Base-by-base conservation (phyloP, 2,888 invertebrate species). In the Mimumesa dahlbomi region DNA sequence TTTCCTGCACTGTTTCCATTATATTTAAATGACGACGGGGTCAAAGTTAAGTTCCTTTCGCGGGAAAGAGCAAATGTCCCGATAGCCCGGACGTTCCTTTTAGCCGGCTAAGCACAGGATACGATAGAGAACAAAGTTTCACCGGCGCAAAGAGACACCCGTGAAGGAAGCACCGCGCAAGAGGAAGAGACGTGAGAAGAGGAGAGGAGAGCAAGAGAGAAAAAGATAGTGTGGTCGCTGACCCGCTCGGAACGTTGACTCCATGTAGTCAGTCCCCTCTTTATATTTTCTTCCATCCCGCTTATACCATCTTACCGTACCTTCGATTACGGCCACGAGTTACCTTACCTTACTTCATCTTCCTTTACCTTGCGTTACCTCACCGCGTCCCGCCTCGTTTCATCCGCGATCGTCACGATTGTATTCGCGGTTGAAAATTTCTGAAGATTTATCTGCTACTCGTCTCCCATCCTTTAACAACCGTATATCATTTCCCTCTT, bases 211-310 rank as follows among this genome's bases (percentile, higher is more conserved):
- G 64, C 65, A 69, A 76, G 68, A 72, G 75, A 76, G 66, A 62
- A 45, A 69, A 74, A 79, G 80, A 82, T 73, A 82, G 79, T 70
- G 84, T 88, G 88, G 88, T 89, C 89, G 88, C 88, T 89, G 89
- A 89, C 89, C 89, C 85, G 86, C 82, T 85, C 86, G 88, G 88
- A 89, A 88, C 89, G 88, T 89, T 89, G 89, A 89, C 89, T 88
- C 86, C 87, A 84, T 84, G 86, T 85, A 88, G 88, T 84, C 88
- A 84, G 80, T 85, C 85, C 86, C 87, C 85, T 84, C 87, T 84
- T 83, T 84, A 78, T 78, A 84, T 85, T 84, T 85, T 79, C 80
- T 82, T 81, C 82, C 77, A 70, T 73, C 74, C 71, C 54, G 62
- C 70, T 82, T 80, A 63, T 75, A 71, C 79, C 79, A 73, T 78